Base-by-base conservation (phyloP, 2,888 invertebrate species). In the Dioctria rufipes region DNA sequence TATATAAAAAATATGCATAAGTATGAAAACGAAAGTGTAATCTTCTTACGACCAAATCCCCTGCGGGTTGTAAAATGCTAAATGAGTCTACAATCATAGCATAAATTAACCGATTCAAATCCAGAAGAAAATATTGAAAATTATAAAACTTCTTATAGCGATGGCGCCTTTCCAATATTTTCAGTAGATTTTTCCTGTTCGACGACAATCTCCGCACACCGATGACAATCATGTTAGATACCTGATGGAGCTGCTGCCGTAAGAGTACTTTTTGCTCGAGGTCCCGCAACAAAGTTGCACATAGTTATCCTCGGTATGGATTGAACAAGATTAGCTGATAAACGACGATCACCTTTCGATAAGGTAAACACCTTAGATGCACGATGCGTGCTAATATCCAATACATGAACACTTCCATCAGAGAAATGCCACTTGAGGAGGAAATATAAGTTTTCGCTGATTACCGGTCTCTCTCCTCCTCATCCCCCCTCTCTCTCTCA, bases 311-410 rank as follows among this genome's bases (percentile, higher is more conserved):
- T 46, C 8, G 37, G 49, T 67, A 25, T 6, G 67, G 67, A 42
- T 67, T 67, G 13, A 42, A 67, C 67, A 67, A 67, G 67, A 67
- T 67, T 46, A 11, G 11, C 46, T 67, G 67, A 67, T 67, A 67
- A 43, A 67, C 69, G n/a, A 5, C 67, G 69, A 69, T 51, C 25
- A 42, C 67, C 25, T 67, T 46, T 42, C 67, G 67, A 67, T 67
- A 67, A 67, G 67, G 67, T 43, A 43, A 65, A 67, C 46, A 67
- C 66, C 13, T 67, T 25, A 46, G 46, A 67, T 46, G n/a, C 67
- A 13, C 4, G 61, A 25, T 61, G 9, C 43, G 67, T 67, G 67
- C 67, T 25, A 46, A 67, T 6, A 13, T 42, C 37, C 8, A 42
- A 40, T 65, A 13, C 13, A 43, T 51, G 51, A 54, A 69, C 69